Conservation (phyloP, 2,113 vertebrate species). For the Spilogale gracilis region DNA sequence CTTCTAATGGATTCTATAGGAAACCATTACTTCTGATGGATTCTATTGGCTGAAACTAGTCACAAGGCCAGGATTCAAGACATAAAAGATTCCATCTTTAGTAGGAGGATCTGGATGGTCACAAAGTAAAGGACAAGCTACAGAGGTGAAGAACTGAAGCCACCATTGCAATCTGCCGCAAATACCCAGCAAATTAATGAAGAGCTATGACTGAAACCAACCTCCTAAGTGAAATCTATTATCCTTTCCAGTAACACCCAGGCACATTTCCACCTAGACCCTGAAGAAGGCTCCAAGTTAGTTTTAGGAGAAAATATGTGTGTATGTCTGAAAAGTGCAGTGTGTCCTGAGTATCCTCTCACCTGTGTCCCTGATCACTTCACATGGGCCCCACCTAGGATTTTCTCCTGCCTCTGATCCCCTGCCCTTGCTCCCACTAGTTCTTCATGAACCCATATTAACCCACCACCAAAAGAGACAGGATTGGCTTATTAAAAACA, state of each 20-base stretch:
- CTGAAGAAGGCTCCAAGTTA: background rate
- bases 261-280: background rate
- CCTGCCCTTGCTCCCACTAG: background rate
- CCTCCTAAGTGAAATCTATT: background rate
- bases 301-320: background rate
- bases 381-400: too few species aligned
- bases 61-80: background rate
- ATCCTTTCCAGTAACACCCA: background rate
- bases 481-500: background rate
- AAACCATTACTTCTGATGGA: background rate
- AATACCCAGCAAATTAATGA: background rate
- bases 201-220: background rate
- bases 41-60: background rate
- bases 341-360: background rate
- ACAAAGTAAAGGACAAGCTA: background rate
- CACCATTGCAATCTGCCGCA: background rate
- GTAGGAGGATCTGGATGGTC: background rate
- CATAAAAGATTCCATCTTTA: background rate
- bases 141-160: background rate
- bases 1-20: background rate
- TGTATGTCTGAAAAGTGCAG: background rate
- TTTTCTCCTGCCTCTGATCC: background rate
- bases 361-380: background rate
- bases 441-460: background rate
- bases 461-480: background rate